These are phyloP conservation scores for Prionace glauca DNA, from an alignment of 2,797 vertebrate genomes.

Conservation along the genomic window DNA sequence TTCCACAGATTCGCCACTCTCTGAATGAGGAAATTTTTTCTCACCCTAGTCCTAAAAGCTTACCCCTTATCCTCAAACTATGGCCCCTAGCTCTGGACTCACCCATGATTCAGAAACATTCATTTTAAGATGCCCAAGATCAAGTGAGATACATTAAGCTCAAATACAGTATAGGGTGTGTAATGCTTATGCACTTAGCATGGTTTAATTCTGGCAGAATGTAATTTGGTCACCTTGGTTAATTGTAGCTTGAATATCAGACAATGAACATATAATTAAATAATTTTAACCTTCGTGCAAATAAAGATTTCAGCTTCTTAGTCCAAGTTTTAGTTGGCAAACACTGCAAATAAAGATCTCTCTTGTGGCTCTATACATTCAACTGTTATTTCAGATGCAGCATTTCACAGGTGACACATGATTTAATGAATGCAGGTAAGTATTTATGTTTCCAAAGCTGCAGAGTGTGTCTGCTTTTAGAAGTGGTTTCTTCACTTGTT, in stretches of 20 bases:
- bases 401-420: neutral
- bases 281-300: neutral
- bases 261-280: neutral
- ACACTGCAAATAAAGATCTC: neutral
- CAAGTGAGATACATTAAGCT: neutral
- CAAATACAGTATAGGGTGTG: neutral
- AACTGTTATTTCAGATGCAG: neutral
- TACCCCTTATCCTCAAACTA: too few species aligned
- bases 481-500: neutral
- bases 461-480: neutral
- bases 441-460: neutral
- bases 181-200: neutral
- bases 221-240: neutral
- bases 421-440: neutral
- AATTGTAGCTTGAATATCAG: constrained; percentile 19
- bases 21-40: too few species aligned
- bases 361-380: neutral
- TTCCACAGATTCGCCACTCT: too few species aligned
- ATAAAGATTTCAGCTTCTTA: neutral
- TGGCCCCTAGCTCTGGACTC: too few species aligned
- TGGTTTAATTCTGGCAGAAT: constrained; percentile 1
- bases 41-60: too few species aligned
- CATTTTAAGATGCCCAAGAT: neutral
- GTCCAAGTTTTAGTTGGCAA: neutral
- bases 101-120: too few species aligned